These are phyloP conservation scores for Listronotus bonariensis DNA, from an alignment of 1,140 invertebrate species.

Conservation along the genomic window DNA sequence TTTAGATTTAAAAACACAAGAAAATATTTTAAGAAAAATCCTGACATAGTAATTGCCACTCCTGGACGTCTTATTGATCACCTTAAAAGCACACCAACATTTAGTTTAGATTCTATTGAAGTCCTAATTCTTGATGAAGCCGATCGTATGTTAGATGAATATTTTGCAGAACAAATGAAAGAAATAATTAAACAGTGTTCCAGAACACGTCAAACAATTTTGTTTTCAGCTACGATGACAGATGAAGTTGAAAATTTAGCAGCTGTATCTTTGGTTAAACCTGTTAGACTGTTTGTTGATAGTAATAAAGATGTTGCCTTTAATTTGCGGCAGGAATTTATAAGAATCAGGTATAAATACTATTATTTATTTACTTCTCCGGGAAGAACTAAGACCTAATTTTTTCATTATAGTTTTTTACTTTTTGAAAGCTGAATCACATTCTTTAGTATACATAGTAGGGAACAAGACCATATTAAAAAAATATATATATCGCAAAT, in stretches of 20 bases:
- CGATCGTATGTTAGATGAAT: conserved; percentile 96
- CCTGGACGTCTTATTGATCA: conserved; percentile 97
- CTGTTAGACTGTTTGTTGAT: conserved; percentile 93
- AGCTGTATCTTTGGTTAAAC: conserved; percentile 86
- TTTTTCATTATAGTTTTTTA: no score
- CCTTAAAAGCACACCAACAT: conserved; percentile 92
- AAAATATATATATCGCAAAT: no score
- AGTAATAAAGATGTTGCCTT: conserved; percentile 95
- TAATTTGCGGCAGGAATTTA: conserved; percentile 95
- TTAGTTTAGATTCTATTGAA: conserved; percentile 89
- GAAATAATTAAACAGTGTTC: conserved; percentile 92
- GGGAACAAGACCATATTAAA: no score
- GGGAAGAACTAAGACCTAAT: no score
- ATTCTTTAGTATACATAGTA: no score
- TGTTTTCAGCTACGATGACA: conserved; percentile 99
- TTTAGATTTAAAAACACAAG: conserved; percentile 91
- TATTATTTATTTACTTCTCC: not conserved
- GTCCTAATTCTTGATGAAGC: conserved; percentile 95
- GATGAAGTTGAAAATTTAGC: conserved; percentile 85
- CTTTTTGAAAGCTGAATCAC: no score
- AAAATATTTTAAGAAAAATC: conserved; percentile 83
- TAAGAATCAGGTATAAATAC: conserved; percentile 62
- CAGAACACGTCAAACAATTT: conserved; percentile 91
- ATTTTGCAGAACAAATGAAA: conserved; percentile 98
- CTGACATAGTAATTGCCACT: conserved; percentile 97